These are phyloP conservation scores for Himalopsyche phryganea DNA, from an alignment of 1,140 invertebrate species.

Conservation along the genomic window DNA sequence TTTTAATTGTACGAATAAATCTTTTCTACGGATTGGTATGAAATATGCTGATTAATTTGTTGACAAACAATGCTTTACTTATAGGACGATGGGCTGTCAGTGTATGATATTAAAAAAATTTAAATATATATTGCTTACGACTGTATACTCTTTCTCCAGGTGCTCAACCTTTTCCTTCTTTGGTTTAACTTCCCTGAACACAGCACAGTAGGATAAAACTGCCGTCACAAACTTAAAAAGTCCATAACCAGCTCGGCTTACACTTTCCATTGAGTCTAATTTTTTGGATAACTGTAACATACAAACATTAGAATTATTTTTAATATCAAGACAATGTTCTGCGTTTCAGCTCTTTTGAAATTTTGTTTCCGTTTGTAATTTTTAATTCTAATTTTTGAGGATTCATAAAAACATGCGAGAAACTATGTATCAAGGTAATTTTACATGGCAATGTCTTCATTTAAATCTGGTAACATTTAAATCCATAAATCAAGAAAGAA, in stretches of 20 bases:
- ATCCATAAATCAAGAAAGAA: no score
- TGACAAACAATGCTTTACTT: no score
- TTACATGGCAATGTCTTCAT: no score
- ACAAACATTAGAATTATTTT: no score
- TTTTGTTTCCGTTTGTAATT: no score
- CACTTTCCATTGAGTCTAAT: conserved; percentile 69
- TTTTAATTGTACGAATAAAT: no score
- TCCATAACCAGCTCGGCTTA: conserved; percentile 78
- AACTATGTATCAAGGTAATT: no score
- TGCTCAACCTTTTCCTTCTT: conserved; percentile 79
- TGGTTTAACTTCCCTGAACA: conserved; percentile 82
- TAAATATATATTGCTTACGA: no score
- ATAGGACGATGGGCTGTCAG: no score
- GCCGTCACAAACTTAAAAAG: conserved; percentile 82
- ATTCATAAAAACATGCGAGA: neutral
- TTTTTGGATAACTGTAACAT: conserved; percentile 55
- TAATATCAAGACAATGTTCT: neutral
- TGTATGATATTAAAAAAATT: neutral
- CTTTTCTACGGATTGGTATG: no score
- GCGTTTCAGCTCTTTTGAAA: neutral
- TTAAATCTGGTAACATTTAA: no score
- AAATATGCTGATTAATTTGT: no score
- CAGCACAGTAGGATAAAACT: conserved; percentile 79
- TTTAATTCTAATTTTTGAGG: neutral
- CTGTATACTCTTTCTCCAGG: conserved; percentile 62